A percentile compares a stretch with the other conserved stretches of the same genome.
Conservation (phyloP, 1,140 invertebrate species). For the Drosophila chauvacae region DNA sequence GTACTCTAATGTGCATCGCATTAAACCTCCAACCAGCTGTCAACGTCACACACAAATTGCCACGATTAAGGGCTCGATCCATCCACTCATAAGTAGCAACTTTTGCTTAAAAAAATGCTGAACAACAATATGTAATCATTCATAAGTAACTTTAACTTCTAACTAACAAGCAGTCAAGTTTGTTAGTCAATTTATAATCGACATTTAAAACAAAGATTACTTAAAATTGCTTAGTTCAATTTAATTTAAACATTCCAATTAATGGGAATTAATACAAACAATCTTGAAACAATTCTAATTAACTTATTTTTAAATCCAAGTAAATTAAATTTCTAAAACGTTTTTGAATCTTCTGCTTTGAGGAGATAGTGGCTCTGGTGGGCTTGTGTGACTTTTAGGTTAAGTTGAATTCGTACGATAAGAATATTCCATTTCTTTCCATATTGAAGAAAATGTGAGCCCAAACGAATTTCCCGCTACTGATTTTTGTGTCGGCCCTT, state of each 20-base stretch:
- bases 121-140: not conserved
- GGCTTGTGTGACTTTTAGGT: constrained; percentile 36
- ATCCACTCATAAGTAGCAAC: not conserved
- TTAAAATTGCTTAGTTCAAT: no score
- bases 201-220: no score
- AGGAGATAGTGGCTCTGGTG: not conserved
- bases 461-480: not conserved
- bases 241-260: no score
- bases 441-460: not conserved
- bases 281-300: not conserved
- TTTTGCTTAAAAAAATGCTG: not conserved
- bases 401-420: constrained; percentile 77
- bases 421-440: constrained; percentile 65
- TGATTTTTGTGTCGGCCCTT: not conserved
- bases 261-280: no score
- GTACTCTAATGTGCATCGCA: not conserved
- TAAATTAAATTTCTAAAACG: not conserved
- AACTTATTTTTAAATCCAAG: not conserved
- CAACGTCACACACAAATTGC: constrained; percentile 1
- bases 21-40: constrained; percentile 5
- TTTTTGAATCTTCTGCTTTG: no score
- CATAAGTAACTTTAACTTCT: not conserved
- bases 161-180: no score
- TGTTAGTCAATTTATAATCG: no score
- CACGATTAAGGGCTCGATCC: not conserved